Evolutionary conservation across 2,888 invertebrate species (phyloP), one percentile per base, ranked within the genome.

Genomic region (Dugesia japonica): DNA sequence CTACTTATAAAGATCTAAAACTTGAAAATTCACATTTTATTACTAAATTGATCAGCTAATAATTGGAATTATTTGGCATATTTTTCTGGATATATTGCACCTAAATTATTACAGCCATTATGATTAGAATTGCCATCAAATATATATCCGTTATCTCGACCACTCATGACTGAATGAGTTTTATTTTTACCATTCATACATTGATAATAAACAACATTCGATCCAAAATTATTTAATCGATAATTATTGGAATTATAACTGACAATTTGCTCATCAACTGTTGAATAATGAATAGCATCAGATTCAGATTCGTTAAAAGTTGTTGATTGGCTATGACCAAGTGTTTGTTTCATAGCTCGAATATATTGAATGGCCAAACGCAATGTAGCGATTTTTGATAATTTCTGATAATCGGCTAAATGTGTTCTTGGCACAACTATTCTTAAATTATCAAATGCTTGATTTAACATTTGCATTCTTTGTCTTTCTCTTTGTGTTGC

Each of bases 341-440:
- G 75, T 26, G 79, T 77, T 28, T 75, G 76, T 23, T 73, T 78
- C 42, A 84, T 80, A 13, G 84, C 82, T 1, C 81, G 80, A 73
- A 84, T 84, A 79, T 84, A 84, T 75, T 83, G 83, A 72, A 84
- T 84, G 7, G 84, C 84, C 71, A 84, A 79, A 1, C 83, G 80
- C 26, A 84, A 80, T 1, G 84, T 84, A 27, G 84, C 84, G 26
- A 84, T 84, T 79, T 84, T 84, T 0, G 84, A 84, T 78, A 84
- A 79, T 80, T 82, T 82, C 78, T 84, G 83, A 42, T 84, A 83
- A 20, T 84, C 84, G 28, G 81, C 82, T 1, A 83, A 76, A 79
- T 83, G 83, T 1, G 82, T 81, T 76, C 82, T 82, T 0, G 84
- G 84, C 26, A 84, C 83, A 15, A 83, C 83, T 79, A 81, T 81